A percentile compares a stretch with the other conserved stretches of the same genome.
Conservation (phyloP, 2,113 vertebrate species). For the Agelaius phoeniceus region DNA sequence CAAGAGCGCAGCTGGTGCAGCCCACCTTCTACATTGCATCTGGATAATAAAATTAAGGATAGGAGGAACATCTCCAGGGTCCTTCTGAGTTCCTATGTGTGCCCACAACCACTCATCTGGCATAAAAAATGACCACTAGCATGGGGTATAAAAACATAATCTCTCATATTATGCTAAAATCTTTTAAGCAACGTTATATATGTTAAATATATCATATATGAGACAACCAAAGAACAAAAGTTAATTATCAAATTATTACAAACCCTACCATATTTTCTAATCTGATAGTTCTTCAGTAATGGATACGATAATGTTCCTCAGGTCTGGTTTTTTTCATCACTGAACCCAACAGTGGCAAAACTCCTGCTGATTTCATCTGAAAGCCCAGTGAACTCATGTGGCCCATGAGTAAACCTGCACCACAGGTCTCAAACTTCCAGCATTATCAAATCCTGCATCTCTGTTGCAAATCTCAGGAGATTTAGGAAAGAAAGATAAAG, state of each 20-base stretch:
- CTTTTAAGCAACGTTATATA: not conserved
- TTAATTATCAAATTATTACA: not conserved
- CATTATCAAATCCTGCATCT: not conserved
- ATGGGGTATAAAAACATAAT: not conserved
- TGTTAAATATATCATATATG: not conserved
- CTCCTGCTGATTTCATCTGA: not conserved
- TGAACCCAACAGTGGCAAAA: not conserved
- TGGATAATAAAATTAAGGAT: not conserved
- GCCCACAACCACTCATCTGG: not conserved
- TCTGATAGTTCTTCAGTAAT: not conserved
- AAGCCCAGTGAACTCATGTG: not conserved
- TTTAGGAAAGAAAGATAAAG: not conserved
- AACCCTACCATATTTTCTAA: not conserved
- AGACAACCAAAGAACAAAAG: not conserved
- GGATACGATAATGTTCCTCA: not conserved
- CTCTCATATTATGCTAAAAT: not conserved
- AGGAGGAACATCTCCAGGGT: not conserved
- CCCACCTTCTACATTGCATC: not conserved
- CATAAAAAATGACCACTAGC: not conserved
- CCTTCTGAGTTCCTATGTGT: fast-evolving
- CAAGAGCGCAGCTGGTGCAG: not conserved
- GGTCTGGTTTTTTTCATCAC: not conserved
- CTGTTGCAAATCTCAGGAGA: not conserved
- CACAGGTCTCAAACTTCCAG: not conserved
- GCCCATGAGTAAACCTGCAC: not conserved